Conservation (phyloP, 2,888 invertebrate species). For the Aphidoletes aphidimyza region DNA sequence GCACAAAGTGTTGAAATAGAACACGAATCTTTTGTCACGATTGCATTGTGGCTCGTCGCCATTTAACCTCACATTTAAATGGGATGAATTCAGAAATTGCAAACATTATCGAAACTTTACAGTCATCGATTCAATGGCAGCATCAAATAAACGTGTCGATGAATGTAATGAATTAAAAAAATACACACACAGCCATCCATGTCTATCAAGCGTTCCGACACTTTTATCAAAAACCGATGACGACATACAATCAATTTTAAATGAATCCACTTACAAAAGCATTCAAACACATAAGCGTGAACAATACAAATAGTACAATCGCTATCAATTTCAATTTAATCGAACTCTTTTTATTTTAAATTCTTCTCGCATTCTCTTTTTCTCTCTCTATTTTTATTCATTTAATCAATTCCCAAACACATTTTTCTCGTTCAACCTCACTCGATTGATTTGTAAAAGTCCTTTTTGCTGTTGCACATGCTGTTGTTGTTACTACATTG, state of each 20-base stretch:
- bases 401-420: conserved; percentile 4
- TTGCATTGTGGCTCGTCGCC: not conserved
- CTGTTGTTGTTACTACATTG: not conserved
- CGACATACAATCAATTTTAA: conserved; percentile 23
- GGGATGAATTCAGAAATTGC: not conserved
- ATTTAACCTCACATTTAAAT: not conserved
- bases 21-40: not conserved
- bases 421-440: no score
- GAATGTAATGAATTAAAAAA: not conserved
- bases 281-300: not conserved
- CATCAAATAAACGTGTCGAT: not conserved
- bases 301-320: conserved; percentile 4
- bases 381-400: no score
- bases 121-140: not conserved
- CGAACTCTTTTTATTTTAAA: not conserved
- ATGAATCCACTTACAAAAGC: not conserved
- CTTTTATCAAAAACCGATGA: not conserved
- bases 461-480: not conserved
- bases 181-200: not conserved
- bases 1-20: not conserved
- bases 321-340: not conserved
- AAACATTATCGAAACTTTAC: conserved; percentile 6
- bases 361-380: no score
- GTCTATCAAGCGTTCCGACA: not conserved
- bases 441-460: conserved; percentile 1